Evolutionary conservation across 53 echinoderm and acorn worm species (phyloP), one percentile per base, ranked within the genome.

Genomic region (Luidia sarsii): DNA sequence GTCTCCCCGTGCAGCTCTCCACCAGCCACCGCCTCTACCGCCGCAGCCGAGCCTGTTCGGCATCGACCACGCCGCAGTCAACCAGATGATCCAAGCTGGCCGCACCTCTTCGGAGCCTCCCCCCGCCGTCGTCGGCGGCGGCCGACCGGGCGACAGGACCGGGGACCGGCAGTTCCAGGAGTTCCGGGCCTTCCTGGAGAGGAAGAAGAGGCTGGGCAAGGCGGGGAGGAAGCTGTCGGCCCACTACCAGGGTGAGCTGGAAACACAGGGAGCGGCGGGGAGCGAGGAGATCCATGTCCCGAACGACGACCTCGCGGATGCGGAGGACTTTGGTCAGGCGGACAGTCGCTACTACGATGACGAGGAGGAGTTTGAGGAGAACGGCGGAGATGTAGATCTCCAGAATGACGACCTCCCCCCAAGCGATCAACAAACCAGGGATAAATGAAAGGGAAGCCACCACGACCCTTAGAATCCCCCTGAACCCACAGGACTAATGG

Each of bases 1-100:
- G 0, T 19, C 23, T 1, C 7, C 20, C 16, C 48, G 48, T 22
- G 32, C 34, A 39, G 7, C 36, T 11, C n/a, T n/a, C n/a, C n/a
- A n/a, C n/a, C n/a, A n/a, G n/a, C n/a, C n/a, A n/a, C n/a, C n/a
- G n/a, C n/a, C n/a, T n/a, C n/a, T n/a, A n/a, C n/a, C n/a, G n/a
- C 16, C 29, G 22, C 82, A 82, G 45, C 72, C 62, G 8, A 84
- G 67, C 57, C 61, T 89, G 46, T 83, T 89, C 24, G 79, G 83
- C 25, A 82, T 89, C 5, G 75, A 89, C 61, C 83, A 83, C 22
- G 60, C 48, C 14, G 79, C 50, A 19, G 23, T 89, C 13, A 43
- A 89, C 14, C 48, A 37, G 22, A 22, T 75, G 52, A 83, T 89
- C 33, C 36, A 31, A 2, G 28, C 61, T 7, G 38, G 72, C 52